Percentiles rank a stretch among this genome's conserved stretches.
Conservation (phyloP, 2,888 invertebrate genomes). For the Gryllus longicercus region DNA sequence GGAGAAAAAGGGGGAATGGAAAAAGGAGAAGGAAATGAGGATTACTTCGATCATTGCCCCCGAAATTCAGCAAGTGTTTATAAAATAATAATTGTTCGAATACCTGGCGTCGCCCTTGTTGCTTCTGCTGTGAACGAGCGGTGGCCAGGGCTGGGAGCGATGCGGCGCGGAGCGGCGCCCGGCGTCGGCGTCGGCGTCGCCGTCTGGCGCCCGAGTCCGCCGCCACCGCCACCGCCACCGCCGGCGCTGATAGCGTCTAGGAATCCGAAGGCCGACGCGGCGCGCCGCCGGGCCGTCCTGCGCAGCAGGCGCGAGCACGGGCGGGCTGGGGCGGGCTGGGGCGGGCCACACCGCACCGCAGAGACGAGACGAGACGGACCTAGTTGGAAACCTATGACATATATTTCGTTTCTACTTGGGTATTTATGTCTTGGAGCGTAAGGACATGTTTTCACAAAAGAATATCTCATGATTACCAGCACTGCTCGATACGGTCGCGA, state of each 20-base stretch:
- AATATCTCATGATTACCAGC: no score
- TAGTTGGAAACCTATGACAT: no score
- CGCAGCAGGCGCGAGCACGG: no score
- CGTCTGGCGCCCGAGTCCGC: not conserved
- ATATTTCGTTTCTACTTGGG: no score
- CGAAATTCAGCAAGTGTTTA: not conserved
- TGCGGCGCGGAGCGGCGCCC: not conserved
- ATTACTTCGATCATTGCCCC: not conserved
- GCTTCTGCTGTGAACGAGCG: not conserved
- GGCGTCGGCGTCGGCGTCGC: not conserved
- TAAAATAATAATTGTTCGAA: not conserved
- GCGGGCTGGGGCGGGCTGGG: no score
- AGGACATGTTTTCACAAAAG: no score
- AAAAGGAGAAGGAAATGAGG: no score
- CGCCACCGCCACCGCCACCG: not conserved
- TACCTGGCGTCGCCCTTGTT: not conserved
- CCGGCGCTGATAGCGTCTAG: not conserved
- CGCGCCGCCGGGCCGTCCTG: not conserved
- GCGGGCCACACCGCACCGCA: no score
- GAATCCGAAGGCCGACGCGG: not conserved
- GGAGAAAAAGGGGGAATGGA: no score
- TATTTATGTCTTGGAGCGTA: no score
- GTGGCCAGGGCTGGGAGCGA: not conserved
- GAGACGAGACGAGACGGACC: no score
- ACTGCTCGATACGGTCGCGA: no score